Evolutionary conservation across 2,888 invertebrate species (phyloP).

Genomic region (Hyalella azteca): DNA sequence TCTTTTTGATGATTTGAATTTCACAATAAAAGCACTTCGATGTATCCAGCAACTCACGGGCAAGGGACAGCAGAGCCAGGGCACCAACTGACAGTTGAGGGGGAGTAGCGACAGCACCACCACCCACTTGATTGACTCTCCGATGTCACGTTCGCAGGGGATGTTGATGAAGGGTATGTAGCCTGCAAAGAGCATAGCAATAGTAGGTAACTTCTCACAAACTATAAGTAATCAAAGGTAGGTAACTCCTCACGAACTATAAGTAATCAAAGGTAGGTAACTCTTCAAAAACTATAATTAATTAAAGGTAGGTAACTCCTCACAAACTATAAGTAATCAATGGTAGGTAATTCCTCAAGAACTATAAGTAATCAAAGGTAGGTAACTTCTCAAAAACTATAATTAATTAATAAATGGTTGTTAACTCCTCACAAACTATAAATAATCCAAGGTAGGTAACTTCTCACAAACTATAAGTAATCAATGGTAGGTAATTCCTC

Average conservation of each 20-base stretch:
- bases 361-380: background rate
- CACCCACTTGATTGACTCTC: slow-evolving; percentile 42
- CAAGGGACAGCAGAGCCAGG: slow-evolving; percentile 47
- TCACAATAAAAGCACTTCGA: too few relatives aligned
- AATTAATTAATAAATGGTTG: too few relatives aligned
- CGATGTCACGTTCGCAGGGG: slow-evolving; percentile 43
- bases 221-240: background rate
- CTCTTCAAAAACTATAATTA: background rate
- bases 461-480: too few relatives aligned
- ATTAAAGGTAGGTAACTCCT: background rate
- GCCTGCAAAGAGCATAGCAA: background rate
- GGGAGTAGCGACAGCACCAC: slow-evolving; percentile 16
- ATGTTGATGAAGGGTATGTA: slow-evolving; percentile 44
- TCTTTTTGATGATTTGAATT: too few relatives aligned
- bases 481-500: too few relatives aligned
- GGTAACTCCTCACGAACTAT: background rate
- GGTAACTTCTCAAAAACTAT: too few relatives aligned
- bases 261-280: background rate
- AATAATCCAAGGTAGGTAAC: too few relatives aligned
- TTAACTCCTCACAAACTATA: too few relatives aligned
- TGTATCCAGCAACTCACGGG: too few relatives aligned
- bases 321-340: background rate
- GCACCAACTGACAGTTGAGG: slow-evolving; percentile 39
- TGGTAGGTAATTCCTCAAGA: background rate
- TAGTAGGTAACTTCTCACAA: background rate